Base-by-base conservation (phyloP, 2,888 invertebrate genomes). In the Litoditis marina region DNA sequence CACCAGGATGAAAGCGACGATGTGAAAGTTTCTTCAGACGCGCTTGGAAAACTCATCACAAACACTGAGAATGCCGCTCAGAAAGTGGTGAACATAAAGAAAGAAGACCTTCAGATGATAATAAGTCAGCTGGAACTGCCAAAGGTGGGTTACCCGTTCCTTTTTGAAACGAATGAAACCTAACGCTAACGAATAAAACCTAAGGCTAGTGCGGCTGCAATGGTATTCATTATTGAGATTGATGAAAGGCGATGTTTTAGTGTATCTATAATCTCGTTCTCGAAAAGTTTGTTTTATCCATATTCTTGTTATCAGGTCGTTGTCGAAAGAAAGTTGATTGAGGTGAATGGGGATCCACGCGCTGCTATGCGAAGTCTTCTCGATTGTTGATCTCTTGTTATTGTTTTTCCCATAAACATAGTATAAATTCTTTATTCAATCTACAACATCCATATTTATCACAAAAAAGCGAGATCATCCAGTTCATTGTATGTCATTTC, bases 51-150 rank as follows among this genome's bases (percentile, higher is more conserved):
- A 44, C 47, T 72, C 42, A 63, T 72, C 44, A 66, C 25, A 56
- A 34, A 44, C 22, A 52, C 54, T 11, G 32, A 60, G 46, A 47
- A 62, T 13, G 25, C 44, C 8, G 27, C 34, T 28, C 62, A 65
- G 57, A 65, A 62, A 30, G 50, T 64, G 36, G 70, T 75, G 34
- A 69, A 69, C 42, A 69, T 75, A 52, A 75, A 71, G 39, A 69
- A 71, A 32, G 75, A 75, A 32, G 75, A 75, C 58, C 46, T 75
- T n/a, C 68, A 70, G 55, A 64, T 72, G 68, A 65, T 74, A 19
- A 73, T 73, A 68, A 68, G 68, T 25, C 71, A 74, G 39, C 56
- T 74, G 44, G 73, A 73, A 61, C 61, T 74, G 7, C 68, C 72
- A 6, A 66, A 71, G 62, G 68, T 65, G 11, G 13, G 57, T 28